Conservation (phyloP, 2,797 vertebrate species). For the Sebastes oblongus region DNA sequence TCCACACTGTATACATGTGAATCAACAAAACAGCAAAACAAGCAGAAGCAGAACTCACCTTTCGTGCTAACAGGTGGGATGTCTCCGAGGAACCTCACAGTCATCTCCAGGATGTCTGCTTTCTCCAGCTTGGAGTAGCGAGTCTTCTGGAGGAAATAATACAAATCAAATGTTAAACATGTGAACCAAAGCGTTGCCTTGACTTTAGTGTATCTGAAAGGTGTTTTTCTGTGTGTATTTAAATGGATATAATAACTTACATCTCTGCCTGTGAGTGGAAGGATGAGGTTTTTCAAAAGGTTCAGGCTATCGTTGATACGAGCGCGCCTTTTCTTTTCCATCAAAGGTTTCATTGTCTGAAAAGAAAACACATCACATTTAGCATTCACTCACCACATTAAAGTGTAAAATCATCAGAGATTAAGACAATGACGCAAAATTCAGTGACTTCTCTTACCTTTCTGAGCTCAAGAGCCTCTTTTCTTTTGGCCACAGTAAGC, state of each 20-base stretch:
- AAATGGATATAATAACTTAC: slow-evolving; percentile 71
- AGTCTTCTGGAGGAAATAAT: slow-evolving; percentile 74
- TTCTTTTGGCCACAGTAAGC: slow-evolving; percentile 79
- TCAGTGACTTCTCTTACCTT: slow-evolving; percentile 79
- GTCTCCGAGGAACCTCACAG: slow-evolving; percentile 88
- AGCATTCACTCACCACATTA: not conserved
- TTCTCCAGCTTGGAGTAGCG: slow-evolving; percentile 89
- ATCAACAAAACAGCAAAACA: not conserved
- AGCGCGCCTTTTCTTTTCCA: slow-evolving; percentile 88
- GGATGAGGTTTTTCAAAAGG: slow-evolving; percentile 86
- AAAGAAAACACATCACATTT: slow-evolving; percentile 44
- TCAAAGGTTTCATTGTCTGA: slow-evolving; percentile 86
- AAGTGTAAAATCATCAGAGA: not conserved
- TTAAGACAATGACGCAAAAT: not conserved
- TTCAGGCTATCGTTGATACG: slow-evolving; percentile 89
- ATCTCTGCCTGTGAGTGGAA: slow-evolving; percentile 87
- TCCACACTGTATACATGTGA: not conserved
- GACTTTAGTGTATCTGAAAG: not conserved
- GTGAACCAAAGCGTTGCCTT: accelerated
- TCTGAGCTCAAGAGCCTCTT: slow-evolving; percentile 83
- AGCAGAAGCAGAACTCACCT: slow-evolving; percentile 69
- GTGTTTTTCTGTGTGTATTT: not conserved
- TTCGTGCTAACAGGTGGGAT: slow-evolving; percentile 66
- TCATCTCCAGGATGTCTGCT: slow-evolving; percentile 92
- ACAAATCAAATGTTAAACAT: slow-evolving; percentile 28